Evolutionary conservation across 2,888 invertebrate genomes (phyloP).

Genomic region (Megalurothrips usitatus): DNA sequence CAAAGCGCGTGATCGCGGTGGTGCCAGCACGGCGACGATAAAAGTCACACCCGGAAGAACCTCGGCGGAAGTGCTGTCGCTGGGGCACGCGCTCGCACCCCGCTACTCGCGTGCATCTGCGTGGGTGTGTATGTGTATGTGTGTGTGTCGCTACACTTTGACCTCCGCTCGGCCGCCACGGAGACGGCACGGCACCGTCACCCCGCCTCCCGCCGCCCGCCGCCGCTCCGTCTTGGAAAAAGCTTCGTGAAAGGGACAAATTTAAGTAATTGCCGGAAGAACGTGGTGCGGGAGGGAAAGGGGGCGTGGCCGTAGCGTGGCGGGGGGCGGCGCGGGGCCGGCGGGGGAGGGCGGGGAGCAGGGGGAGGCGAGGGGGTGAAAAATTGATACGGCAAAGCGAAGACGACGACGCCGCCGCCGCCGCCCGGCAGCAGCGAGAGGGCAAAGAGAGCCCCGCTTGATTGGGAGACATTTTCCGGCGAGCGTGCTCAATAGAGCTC

Average conservation of each 20-base stretch:
- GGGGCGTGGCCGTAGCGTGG: not conserved
- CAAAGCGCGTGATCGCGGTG: too few relatives aligned
- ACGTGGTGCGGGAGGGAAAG: not conserved
- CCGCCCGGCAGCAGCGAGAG: not conserved
- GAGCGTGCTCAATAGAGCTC: constrained; percentile 24
- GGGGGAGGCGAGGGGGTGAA: not conserved
- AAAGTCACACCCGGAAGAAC: too few relatives aligned
- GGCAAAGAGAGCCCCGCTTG: not conserved
- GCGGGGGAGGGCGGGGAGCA: not conserved
- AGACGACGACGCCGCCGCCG: too few relatives aligned
- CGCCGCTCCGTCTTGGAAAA: not conserved
- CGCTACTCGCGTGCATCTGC: too few relatives aligned
- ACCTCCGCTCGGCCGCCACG: not conserved
- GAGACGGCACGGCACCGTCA: not conserved
- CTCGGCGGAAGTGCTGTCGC: too few relatives aligned
- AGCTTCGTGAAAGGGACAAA: constrained; percentile 10
- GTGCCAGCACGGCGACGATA: too few relatives aligned
- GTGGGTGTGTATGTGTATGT: too few relatives aligned
- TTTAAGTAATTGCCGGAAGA: constrained; percentile 16
- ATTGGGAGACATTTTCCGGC: constrained; percentile 22
- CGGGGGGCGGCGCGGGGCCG: not conserved
- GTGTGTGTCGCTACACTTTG: not conserved
- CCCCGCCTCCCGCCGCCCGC: not conserved
- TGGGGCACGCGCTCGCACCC: too few relatives aligned
- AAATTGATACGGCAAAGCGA: not conserved